Evolutionary conservation across 2,888 invertebrate genomes (phyloP).

Genomic region (Baccha elongata): DNA sequence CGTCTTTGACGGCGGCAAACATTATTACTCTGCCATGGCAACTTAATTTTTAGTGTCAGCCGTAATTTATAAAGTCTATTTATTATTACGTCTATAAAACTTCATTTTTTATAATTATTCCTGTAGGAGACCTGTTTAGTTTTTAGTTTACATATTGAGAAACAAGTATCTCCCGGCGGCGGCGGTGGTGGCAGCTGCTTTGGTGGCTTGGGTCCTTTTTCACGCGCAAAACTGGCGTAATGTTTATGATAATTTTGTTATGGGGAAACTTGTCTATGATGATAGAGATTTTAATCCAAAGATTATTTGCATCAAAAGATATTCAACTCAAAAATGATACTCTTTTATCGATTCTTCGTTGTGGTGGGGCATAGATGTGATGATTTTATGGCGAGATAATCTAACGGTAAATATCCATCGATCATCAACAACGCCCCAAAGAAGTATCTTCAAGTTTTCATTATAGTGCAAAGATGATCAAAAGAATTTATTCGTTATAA

Average conservation of each 20-base stretch:
- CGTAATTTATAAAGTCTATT: conserved; percentile 42
- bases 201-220: background rate
- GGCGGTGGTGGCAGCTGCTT: background rate
- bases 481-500: conserved; percentile 51
- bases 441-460: conserved; percentile 12
- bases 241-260: background rate
- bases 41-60: conserved; percentile 37
- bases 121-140: background rate
- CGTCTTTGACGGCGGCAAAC: conserved; percentile 5
- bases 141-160: background rate
- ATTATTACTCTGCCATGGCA: conserved; percentile 5
- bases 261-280: background rate
- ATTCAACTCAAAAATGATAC: conserved; percentile 47
- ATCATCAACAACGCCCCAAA: conserved; percentile 38
- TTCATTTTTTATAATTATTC: conserved; percentile 19
- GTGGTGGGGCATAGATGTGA: conserved; percentile 15
- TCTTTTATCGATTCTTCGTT: conserved; percentile 11
- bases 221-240: background rate
- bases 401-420: conserved; percentile 57
- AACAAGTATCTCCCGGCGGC: conserved; percentile 31
- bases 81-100: conserved; percentile 46
- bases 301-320: conserved; percentile 28
- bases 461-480: conserved; percentile 44
- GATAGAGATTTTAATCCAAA: background rate
- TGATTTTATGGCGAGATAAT: conserved; percentile 46